Percentiles rank a stretch among this genome's conserved stretches.
Evolutionary conservation across 2,113 vertebrate species (phyloP).

Genomic region (Brachionichthys hirsutus): DNA sequence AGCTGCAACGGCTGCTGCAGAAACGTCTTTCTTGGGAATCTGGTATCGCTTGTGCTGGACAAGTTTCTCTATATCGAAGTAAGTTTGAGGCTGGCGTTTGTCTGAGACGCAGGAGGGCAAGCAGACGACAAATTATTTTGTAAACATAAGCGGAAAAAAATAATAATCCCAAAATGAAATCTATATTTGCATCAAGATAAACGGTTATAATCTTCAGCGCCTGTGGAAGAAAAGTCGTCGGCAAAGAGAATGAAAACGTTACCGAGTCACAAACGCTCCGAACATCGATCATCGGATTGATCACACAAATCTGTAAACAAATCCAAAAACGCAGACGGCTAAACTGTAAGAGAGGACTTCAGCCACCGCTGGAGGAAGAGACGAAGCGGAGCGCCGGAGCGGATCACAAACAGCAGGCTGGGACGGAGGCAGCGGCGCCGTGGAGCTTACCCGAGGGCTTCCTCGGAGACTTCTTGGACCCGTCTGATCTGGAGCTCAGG

Average conservation of each 20-base stretch:
- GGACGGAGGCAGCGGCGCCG: neutral
- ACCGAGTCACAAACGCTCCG: too few species aligned
- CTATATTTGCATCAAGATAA: too few species aligned
- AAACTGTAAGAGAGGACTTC: too few species aligned
- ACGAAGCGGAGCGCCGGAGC: too few species aligned
- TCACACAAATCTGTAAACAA: too few species aligned
- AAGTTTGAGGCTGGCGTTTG: constrained; percentile 64
- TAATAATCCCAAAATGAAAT: neutral
- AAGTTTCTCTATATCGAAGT: constrained; percentile 75
- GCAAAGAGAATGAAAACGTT: too few species aligned
- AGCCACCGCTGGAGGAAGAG: too few species aligned
- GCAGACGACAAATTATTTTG: constrained; percentile 54
- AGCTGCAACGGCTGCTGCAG: neutral
- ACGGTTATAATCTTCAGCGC: too few species aligned
- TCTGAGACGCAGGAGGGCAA: constrained; percentile 61
- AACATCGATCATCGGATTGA: too few species aligned
- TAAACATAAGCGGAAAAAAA: neutral
- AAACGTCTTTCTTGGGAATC: constrained; percentile 51
- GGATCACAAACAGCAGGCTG: neutral
- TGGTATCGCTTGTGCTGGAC: constrained; percentile 66
- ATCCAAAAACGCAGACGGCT: too few species aligned
- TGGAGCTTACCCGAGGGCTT: constrained; percentile 58
- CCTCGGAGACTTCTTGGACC: constrained; percentile 56
- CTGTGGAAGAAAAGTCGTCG: too few species aligned
- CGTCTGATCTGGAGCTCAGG: constrained; percentile 66